Evolutionary conservation across 2,797 vertebrate species (phyloP), one percentile per base, ranked within the genome.

Genomic region (Heteromormyrus szaboi): DNA sequence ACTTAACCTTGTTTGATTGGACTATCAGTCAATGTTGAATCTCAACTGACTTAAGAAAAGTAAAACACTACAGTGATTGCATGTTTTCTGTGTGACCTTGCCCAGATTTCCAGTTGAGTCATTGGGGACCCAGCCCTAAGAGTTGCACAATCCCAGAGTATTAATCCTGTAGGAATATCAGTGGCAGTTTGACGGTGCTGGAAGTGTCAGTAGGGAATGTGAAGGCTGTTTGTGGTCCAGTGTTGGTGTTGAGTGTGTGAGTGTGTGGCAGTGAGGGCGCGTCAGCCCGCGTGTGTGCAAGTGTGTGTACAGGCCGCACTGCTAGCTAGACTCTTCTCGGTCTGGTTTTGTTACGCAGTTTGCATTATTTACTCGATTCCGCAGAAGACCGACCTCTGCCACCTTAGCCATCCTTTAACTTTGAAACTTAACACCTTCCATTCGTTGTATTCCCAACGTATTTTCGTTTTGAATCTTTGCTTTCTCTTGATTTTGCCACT

Each of bases 81-180:
- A 25, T 51, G 25, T 17, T 72, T 86, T n/a, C 59, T 65, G 19
- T 53, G 65, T 19, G 5, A 6, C 68, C 48, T 54, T 44, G 12
- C 19, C 44, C 56, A 48, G 51, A 54, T 46, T 87, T 50, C 37
- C 22, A 83, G 17, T 19, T 33, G 25, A 89, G 25, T 51, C 86
- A 65, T 7, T 83, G 37, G 29, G 56, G 54, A 83, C 51, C 25
- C 41, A 37, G 50, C 85, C 25, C 54, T 33, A 14, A n/a, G 3
- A 56, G 59, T 87, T 92, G 62, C 89, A 89, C 91, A 94, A 93
- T 94, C 93, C 93, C 93, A 94, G 93, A 94, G 94, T 93, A 92
- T 93, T 95, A 93, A 95, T 96, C 94, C 94, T 95, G 90, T 93
- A 88, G 92, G 65, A 93, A 86, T 93, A 90, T 91, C 90, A 91